phyloP scores from a whole-genome alignment of 2,113 vertebrate species.

The Planiliza haematocheilus region DNA sequence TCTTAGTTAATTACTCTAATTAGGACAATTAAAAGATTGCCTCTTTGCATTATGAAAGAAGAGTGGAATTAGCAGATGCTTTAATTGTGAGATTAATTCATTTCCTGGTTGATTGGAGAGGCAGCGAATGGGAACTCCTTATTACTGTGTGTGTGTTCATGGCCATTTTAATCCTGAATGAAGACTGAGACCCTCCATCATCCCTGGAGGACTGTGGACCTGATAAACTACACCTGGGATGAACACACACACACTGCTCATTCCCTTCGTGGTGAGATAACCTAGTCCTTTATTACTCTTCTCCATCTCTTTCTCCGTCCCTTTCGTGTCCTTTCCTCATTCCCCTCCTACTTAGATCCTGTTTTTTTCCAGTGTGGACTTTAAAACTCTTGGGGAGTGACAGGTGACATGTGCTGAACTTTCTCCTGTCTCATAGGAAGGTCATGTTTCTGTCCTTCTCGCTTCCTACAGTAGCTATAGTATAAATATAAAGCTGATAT shows the following conservation, averaged over 20 bases:
- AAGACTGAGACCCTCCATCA: conserved; percentile 67
- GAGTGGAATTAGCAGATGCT: conserved; percentile 81
- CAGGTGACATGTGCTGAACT: conserved; percentile 45
- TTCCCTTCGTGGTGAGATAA: conserved; percentile 75
- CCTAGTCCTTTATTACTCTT: conserved; percentile 69
- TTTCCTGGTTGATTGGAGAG: conserved; percentile 86
- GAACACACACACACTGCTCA: conserved; percentile 59
- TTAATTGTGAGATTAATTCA: conserved; percentile 87
- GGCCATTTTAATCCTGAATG: conserved; percentile 80
- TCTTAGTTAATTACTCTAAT: conserved; percentile 82
- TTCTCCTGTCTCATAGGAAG: conserved; percentile 24
- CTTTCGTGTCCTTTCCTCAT: conserved; percentile 43
- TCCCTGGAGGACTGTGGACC: conserved; percentile 64
- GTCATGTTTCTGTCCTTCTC: conserved; percentile 12
- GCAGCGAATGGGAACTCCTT: conserved; percentile 80
- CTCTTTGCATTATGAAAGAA: conserved; percentile 78
- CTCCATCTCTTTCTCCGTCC: conserved; percentile 57
- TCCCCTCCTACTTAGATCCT: conserved; percentile 49
- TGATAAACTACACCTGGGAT: conserved; percentile 79
- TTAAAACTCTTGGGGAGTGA: conserved; percentile 53
- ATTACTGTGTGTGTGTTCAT: conserved; percentile 71
- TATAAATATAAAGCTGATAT: neutral
- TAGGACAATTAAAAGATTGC: conserved; percentile 86
- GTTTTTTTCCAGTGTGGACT: conserved; percentile 53
- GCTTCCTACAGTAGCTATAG: neutral